These are phyloP conservation scores for Penaeus indicus DNA, from an alignment of 1,140 invertebrate species.

Conservation along the genomic window DNA sequence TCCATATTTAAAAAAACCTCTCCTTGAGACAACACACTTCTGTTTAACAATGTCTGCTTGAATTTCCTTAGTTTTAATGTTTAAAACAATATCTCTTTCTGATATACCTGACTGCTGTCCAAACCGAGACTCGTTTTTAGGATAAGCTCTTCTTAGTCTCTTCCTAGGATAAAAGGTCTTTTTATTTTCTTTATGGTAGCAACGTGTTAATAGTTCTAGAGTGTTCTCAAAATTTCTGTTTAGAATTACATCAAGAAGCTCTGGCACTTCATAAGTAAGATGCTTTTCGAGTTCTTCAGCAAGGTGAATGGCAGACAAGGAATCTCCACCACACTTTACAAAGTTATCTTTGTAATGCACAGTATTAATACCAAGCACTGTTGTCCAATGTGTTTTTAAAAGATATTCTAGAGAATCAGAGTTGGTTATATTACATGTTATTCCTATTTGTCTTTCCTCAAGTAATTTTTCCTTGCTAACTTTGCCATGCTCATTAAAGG, in stretches of 20 bases:
- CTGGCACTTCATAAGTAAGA: constrained; percentile 24
- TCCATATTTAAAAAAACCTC: constrained; percentile 13
- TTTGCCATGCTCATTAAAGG: constrained; percentile 52
- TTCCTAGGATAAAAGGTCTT: not conserved
- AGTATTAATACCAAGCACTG: constrained; percentile 29
- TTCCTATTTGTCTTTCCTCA: not conserved
- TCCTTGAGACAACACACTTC: constrained; percentile 26
- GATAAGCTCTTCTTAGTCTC: too few relatives aligned
- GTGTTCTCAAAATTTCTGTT: constrained; percentile 26
- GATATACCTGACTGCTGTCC: too few relatives aligned
- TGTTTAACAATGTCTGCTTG: too few relatives aligned
- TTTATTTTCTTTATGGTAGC: constrained; percentile 3
- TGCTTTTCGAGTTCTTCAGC: constrained; percentile 30
- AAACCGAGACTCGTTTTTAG: too few relatives aligned
- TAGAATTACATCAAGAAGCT: constrained; percentile 41
- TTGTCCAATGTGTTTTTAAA: constrained; percentile 41
- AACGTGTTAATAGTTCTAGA: constrained; percentile 6
- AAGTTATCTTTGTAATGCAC: constrained; percentile 35
- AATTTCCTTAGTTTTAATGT: too few relatives aligned
- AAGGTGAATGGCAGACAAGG: constrained; percentile 44
- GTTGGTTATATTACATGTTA: too few relatives aligned
- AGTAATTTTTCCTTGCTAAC: constrained; percentile 29
- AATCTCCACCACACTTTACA: constrained; percentile 43
- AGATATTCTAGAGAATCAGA: not conserved
- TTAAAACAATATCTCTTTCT: too few relatives aligned